phyloP scores from a whole-genome alignment of 1,140 invertebrate genomes.

The Pseudomyrmex dendroicus region DNA sequence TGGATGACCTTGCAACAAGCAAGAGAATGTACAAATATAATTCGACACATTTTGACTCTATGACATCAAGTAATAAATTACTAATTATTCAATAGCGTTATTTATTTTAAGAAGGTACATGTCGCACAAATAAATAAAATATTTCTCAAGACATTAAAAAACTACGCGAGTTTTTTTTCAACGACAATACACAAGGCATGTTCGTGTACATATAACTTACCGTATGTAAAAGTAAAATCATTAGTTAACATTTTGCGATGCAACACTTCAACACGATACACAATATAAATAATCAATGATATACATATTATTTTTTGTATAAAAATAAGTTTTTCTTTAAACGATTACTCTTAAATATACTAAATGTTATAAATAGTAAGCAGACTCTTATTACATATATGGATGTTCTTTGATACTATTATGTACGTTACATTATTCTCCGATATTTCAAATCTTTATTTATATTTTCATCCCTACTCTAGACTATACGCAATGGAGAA shows the following conservation, averaged over 20 bases:
- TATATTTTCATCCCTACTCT: constrained; percentile 77
- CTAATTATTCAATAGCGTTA: not conserved
- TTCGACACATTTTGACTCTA: too few species aligned
- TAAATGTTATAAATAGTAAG: constrained; percentile 47
- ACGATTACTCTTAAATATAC: constrained; percentile 17
- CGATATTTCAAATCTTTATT: constrained; percentile 76
- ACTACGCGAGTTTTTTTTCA: not conserved
- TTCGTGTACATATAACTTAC: constrained; percentile 49
- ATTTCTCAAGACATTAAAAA: constrained; percentile 7
- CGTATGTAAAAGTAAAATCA: constrained; percentile 59
- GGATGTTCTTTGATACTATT: constrained; percentile 60
- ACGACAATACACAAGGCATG: not conserved
- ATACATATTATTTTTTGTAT: constrained; percentile 43
- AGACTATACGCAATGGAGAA: not conserved
- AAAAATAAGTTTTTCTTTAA: constrained; percentile 38
- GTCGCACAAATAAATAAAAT: not conserved
- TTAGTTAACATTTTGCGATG: constrained; percentile 54
- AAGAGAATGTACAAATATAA: constrained; percentile 30
- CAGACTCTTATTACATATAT: constrained; percentile 43
- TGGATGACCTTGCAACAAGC: constrained; percentile 65
- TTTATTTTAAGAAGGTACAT: constrained; percentile 5
- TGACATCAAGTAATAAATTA: not conserved
- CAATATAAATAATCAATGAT: constrained; percentile 62
- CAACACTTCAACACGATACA: constrained; percentile 58
- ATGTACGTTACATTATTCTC: constrained; percentile 74